A percentile compares a stretch with the other conserved stretches of the same genome.
phyloP scores from a whole-genome alignment of 2,113 vertebrate species.

The Eudyptes chrysolophus region DNA sequence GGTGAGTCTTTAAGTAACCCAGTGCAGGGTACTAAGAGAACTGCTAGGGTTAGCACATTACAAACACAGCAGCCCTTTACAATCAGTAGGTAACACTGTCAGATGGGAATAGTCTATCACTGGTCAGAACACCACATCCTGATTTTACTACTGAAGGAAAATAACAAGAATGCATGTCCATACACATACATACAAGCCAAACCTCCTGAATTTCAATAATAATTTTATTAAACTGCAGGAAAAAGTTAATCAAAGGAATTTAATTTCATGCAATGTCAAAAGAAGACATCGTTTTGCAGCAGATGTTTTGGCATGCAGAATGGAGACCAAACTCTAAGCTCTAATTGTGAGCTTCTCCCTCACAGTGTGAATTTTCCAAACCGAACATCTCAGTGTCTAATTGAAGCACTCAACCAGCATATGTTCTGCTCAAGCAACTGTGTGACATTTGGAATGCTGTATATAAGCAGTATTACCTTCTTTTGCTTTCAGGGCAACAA shows the following conservation, averaged over 20 bases:
- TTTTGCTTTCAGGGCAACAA: slow-evolving; percentile 10
- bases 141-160: neutral
- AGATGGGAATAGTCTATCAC: neutral
- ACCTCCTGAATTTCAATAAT: neutral
- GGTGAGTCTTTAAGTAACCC: neutral
- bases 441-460: neutral
- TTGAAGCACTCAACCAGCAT: slow-evolving; percentile 15
- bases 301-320: slow-evolving; percentile 21
- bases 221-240: neutral
- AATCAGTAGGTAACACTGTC: neutral
- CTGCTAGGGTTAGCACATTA: neutral
- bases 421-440: neutral
- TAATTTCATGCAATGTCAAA: neutral
- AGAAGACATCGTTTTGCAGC: neutral
- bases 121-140: neutral
- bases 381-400: neutral
- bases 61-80: neutral
- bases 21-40: neutral
- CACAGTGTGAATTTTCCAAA: neutral
- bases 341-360: slow-evolving; percentile 1
- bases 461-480: neutral
- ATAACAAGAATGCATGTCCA: neutral
- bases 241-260: neutral
- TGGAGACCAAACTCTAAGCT: neutral
- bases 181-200: neutral